Evolutionary conservation across 1,140 invertebrate genomes (phyloP).

Genomic region (Acyrthosiphon pisum): DNA sequence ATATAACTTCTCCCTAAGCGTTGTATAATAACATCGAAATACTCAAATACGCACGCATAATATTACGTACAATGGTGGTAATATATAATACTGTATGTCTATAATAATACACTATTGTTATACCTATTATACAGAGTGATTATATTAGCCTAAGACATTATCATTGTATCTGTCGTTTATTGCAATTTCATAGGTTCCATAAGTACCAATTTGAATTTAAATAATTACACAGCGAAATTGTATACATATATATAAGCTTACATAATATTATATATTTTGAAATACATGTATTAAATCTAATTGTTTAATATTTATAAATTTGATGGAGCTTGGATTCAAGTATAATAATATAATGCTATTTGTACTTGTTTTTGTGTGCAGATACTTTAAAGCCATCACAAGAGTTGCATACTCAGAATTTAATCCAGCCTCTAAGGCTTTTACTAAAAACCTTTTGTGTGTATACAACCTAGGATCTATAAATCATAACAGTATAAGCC

Average conservation of each 20-base stretch:
- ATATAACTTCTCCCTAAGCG: conserved; percentile 12
- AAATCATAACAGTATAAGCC: neutral
- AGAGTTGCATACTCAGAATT: neutral
- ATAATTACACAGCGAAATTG: neutral
- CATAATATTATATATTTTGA: neutral
- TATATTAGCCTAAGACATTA: neutral
- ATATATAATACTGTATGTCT: neutral
- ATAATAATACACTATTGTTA: neutral
- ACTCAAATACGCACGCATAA: neutral
- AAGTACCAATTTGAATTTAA: neutral
- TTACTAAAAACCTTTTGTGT: neutral
- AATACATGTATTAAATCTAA: neutral
- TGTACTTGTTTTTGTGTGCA: neutral
- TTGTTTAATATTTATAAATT: neutral
- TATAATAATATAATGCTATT: neutral
- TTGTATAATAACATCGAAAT: conserved; percentile 4
- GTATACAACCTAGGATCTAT: neutral
- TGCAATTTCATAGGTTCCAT: neutral
- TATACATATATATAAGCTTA: too few relatives aligned
- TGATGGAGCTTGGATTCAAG: too few relatives aligned
- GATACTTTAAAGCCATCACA: neutral
- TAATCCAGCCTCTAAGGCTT: neutral
- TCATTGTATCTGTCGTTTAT: neutral
- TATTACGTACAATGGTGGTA: neutral
- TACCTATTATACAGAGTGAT: neutral